Evolutionary conservation across 1,140 invertebrate species (phyloP).

Genomic region (honey bee (Apis mellifera)): Amel_HAv3.1 CM009936.2:3588001-3588500

Average conservation of each 20-base stretch:
- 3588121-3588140: neutral
- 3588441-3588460: neutral
- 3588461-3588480: too few relatives aligned
- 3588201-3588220: conserved; percentile 33
- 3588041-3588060: too few relatives aligned
- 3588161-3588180: conserved; percentile 10
- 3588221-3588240: conserved; percentile 12
- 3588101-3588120: neutral
- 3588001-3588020: too few relatives aligned
- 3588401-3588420: neutral
- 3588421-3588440: neutral
- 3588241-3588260: conserved; percentile 29
- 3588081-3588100: neutral
- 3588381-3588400: neutral
- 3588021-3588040: too few relatives aligned
- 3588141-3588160: neutral
- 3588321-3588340: conserved; percentile 33
- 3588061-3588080: too few relatives aligned
- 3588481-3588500: too few relatives aligned
- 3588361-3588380: neutral
- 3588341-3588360: conserved; percentile 1
- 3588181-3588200: conserved; percentile 36
- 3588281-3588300: conserved; percentile 6
- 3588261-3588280: conserved; percentile 8
- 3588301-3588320: conserved; percentile 37